phyloP scores from a whole-genome alignment of 2,797 vertebrate species.

The Gallirallus australis region DNA sequence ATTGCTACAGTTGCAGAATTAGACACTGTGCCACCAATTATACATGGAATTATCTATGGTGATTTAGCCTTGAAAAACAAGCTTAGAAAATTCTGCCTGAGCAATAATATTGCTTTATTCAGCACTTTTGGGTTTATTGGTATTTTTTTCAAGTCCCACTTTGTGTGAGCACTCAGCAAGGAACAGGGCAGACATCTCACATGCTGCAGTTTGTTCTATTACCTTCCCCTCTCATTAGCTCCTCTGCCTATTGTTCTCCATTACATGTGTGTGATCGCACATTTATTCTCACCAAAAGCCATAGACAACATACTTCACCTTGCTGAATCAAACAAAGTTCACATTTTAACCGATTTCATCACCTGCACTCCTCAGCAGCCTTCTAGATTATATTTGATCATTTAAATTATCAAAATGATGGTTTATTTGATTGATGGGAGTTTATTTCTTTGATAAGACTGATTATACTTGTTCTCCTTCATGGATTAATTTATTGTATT shows the following conservation, averaged over 20 bases:
- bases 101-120: neutral
- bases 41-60: slow-evolving; percentile 9
- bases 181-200: neutral
- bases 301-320: neutral
- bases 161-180: neutral
- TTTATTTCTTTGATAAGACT: neutral
- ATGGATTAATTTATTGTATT: neutral
- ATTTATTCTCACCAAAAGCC: neutral
- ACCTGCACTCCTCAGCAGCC: neutral
- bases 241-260: neutral
- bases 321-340: neutral
- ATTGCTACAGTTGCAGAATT: slow-evolving; percentile 3
- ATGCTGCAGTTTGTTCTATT: neutral
- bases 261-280: neutral
- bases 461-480: neutral
- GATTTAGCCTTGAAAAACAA: slow-evolving; percentile 33
- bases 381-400: neutral
- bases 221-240: neutral
- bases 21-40: neutral
- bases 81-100: neutral
- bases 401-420: neutral
- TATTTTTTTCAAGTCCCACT: neutral
- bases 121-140: neutral
- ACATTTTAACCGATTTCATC: neutral
- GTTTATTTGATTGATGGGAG: neutral